phyloP scores from a whole-genome alignment of 2,797 vertebrate genomes.

The Sebastes matsubarae region DNA sequence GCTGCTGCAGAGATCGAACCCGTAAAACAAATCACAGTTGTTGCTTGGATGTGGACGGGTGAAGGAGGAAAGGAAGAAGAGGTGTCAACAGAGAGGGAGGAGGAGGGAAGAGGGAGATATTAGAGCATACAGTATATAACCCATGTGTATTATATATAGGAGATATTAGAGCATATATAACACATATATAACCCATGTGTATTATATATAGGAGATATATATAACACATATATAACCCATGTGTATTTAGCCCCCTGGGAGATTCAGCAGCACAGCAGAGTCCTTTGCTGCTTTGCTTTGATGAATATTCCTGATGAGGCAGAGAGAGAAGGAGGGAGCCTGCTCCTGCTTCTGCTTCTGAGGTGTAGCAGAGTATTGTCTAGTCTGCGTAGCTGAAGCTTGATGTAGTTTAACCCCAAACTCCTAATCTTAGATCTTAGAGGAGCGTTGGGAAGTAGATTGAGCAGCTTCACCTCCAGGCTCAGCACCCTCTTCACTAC shows the following conservation, averaged over 20 bases:
- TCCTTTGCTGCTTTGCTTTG: slow-evolving; percentile 44
- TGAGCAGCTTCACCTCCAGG: neutral
- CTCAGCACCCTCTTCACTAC: neutral
- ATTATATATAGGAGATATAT: too few species aligned
- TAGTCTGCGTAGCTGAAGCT: neutral
- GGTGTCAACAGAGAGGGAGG: neutral
- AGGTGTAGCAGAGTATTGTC: neutral
- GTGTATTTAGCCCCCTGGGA: slow-evolving; percentile 33
- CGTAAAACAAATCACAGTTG: slow-evolving; percentile 4
- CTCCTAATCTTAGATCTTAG: neutral
- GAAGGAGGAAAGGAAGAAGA: neutral
- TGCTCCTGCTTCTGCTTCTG: too few species aligned
- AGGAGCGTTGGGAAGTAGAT: neutral
- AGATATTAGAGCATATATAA: slow-evolving; percentile 1
- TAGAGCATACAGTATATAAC: too few species aligned
- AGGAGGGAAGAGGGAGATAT: neutral
- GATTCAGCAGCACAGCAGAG: slow-evolving; percentile 40
- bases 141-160: too few species aligned
- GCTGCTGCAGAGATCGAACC: neutral
- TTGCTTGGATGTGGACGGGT: neutral
- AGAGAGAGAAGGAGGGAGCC: neutral
- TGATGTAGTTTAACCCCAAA: too few species aligned
- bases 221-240: neutral
- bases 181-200: too few species aligned
- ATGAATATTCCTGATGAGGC: slow-evolving; percentile 67